These are phyloP conservation scores for Malaclemys terrapin DNA, from an alignment of 2,113 vertebrate genomes.

Conservation along the genomic window DNA sequence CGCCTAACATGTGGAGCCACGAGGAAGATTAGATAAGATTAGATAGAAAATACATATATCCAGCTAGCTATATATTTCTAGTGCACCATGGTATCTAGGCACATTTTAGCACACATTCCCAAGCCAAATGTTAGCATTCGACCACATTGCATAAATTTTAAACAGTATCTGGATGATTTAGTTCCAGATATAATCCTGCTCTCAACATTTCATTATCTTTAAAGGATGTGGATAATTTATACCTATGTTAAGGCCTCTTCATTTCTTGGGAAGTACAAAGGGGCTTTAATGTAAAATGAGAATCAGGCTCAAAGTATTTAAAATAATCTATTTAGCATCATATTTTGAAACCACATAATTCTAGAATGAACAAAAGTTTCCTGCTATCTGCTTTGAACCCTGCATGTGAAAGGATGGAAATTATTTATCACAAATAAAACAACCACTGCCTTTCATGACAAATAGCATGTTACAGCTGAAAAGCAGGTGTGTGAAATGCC, in stretches of 20 bases:
- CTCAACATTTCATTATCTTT: neutral
- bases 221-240: neutral
- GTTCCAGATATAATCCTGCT: neutral
- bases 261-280: neutral
- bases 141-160: neutral
- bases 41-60: neutral
- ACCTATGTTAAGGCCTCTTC: neutral
- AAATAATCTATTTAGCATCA: neutral
- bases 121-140: slow-evolving; percentile 21
- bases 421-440: slow-evolving; percentile 55
- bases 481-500: slow-evolving; percentile 12
- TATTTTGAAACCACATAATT: neutral
- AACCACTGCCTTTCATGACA: slow-evolving; percentile 26
- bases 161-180: neutral
- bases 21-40: neutral
- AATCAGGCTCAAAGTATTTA: neutral
- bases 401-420: accelerated
- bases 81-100: accelerated
- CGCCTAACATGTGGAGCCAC: neutral
- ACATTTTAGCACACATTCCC: neutral
- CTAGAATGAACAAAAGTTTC: neutral
- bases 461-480: slow-evolving; percentile 20
- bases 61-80: neutral
- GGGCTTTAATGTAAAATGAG: neutral
- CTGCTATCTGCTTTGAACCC: neutral